Evolutionary conservation across 2,113 vertebrate genomes (phyloP).

Genomic region (Sylvia atricapilla): DNA sequence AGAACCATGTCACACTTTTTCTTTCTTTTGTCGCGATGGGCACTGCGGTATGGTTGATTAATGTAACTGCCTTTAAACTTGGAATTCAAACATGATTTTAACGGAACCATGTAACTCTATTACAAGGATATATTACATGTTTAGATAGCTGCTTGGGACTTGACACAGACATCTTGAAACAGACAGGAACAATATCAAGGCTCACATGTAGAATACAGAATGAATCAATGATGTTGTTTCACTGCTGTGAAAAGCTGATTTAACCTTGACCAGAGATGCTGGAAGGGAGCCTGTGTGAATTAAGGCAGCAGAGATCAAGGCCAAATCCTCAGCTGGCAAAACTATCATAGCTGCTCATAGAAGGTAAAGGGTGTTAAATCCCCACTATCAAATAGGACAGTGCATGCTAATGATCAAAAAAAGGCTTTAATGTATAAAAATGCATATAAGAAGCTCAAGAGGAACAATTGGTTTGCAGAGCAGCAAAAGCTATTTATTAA

Average conservation of each 20-base stretch:
- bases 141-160: slow-evolving; percentile 35
- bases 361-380: slow-evolving; percentile 4
- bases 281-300: slow-evolving; percentile 24
- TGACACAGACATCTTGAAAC: neutral
- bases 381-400: neutral
- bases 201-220: neutral
- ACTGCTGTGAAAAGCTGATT: slow-evolving; percentile 41
- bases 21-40: neutral
- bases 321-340: slow-evolving; percentile 34
- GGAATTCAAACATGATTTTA: neutral
- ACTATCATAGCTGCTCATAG: neutral
- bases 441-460: neutral
- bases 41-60: neutral
- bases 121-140: neutral
- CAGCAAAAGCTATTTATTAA: slow-evolving; percentile 1
- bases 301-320: slow-evolving; percentile 5
- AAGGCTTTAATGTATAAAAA: neutral
- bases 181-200: neutral
- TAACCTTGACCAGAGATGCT: slow-evolving; percentile 33
- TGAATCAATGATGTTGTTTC: neutral
- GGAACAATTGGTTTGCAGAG: neutral
- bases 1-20: neutral
- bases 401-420: neutral
- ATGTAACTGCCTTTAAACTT: neutral
- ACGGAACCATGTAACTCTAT: neutral